Evolutionary conservation across 2,888 invertebrate species (phyloP).

Genomic region (Noctua fimbriata): DNA sequence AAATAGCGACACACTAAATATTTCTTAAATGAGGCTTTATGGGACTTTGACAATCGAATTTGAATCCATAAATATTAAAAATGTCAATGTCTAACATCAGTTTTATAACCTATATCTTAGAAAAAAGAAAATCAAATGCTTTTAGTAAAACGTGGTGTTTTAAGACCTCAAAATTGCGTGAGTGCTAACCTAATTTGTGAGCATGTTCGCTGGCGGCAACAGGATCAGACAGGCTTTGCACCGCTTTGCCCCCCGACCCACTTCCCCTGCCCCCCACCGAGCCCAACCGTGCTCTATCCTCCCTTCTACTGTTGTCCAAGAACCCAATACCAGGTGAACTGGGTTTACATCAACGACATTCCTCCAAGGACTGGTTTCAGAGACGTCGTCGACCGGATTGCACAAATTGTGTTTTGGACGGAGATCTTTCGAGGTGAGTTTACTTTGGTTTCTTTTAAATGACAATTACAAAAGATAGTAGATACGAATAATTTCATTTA

Average conservation of each 20-base stretch:
- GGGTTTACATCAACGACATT: conserved; percentile 91
- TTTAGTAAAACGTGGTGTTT: conserved; percentile 40
- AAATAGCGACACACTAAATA: conserved; percentile 6
- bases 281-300: conserved; percentile 65
- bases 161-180: conserved; percentile 17
- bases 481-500: background rate
- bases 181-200: conserved; percentile 28
- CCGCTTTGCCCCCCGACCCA: background rate
- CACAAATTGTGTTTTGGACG: conserved; percentile 92
- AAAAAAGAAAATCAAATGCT: conserved; percentile 35
- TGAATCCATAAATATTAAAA: background rate
- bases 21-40: conserved; percentile 6
- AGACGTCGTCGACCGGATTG: conserved; percentile 94
- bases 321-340: conserved; percentile 80
- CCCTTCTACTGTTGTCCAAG: conserved; percentile 78
- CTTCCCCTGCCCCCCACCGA: conserved; percentile 46
- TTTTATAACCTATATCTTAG: background rate
- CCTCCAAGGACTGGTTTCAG: conserved; percentile 90
- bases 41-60: conserved; percentile 20
- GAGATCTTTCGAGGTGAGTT: conserved; percentile 93
- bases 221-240: background rate
- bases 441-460: conserved; percentile 46
- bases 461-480: background rate
- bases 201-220: conserved; percentile 44
- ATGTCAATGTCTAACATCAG: conserved; percentile 25